phyloP scores from a whole-genome alignment of 37 sponge, comb jelly and placozoan genomes.

The Chondrilla cf. caribensis region DNA sequence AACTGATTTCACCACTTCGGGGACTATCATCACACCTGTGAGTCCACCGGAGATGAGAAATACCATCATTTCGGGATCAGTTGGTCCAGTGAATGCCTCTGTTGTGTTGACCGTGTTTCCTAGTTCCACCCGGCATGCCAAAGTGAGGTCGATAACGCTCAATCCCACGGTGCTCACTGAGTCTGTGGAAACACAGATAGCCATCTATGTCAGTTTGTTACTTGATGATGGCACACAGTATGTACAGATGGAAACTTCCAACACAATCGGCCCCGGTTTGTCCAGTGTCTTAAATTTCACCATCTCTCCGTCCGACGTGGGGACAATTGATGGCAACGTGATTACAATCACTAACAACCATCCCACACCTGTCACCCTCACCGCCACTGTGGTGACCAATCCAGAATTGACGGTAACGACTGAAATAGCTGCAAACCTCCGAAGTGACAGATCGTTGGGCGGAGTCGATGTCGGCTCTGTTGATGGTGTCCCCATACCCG shows the following conservation, averaged over 20 bases:
- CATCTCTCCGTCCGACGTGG: conserved; percentile 36
- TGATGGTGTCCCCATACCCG: conserved; percentile 42
- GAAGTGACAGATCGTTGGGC: conserved; percentile 18
- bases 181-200: not conserved
- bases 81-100: not conserved
- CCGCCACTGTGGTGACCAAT: conserved; percentile 20
- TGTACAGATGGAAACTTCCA: not conserved
- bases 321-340: conserved; percentile 6
- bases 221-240: conserved; percentile 17
- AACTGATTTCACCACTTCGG: not conserved
- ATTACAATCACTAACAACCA: not conserved
- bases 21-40: not conserved
- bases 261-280: not conserved
- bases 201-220: not conserved
- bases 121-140: too few species aligned
- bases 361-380: conserved; percentile 12
- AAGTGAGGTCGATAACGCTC: not conserved
- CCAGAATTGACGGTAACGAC: conserved; percentile 17
- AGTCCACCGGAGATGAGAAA: not conserved
- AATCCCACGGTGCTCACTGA: not conserved
- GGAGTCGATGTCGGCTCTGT: conserved; percentile 47
- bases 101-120: not conserved
- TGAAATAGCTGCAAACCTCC: not conserved
- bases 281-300: conserved; percentile 27
- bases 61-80: not conserved